Conservation (phyloP, 1,140 invertebrate genomes). For the Macrosteles quadrilineatus region DNA sequence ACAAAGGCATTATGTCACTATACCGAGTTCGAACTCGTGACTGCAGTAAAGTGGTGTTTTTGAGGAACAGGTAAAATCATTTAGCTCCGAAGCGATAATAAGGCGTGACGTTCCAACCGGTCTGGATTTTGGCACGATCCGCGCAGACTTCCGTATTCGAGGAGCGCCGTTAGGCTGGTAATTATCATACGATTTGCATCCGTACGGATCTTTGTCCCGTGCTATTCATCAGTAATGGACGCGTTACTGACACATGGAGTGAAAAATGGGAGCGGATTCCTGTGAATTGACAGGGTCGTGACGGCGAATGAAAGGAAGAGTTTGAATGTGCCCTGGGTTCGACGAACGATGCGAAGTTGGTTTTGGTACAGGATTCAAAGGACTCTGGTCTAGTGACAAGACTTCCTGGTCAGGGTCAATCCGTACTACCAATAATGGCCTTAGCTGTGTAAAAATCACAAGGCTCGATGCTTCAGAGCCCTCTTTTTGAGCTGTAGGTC, state of each 20-base stretch:
- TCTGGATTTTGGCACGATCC: too few relatives aligned
- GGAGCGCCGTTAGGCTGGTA: not conserved
- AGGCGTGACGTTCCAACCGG: not conserved
- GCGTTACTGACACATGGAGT: not conserved
- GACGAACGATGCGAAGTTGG: too few relatives aligned
- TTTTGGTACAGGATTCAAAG: too few relatives aligned
- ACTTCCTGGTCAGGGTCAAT: too few relatives aligned
- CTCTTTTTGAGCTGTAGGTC: too few relatives aligned
- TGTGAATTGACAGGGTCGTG: not conserved
- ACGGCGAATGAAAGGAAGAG: not conserved
- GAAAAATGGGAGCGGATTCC: constrained; percentile 14
- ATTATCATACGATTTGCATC: constrained; percentile 11
- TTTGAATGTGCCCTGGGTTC: too few relatives aligned
- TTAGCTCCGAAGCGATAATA: constrained; percentile 7
- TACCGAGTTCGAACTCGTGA: not conserved
- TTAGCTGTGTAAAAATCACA: too few relatives aligned
- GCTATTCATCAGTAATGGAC: not conserved
- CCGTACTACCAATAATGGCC: too few relatives aligned
- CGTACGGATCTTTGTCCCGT: not conserved
- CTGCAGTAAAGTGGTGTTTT: not conserved
- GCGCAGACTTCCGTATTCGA: too few relatives aligned
- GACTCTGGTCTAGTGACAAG: too few relatives aligned
- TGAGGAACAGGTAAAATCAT: constrained; percentile 19
- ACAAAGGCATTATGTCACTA: too few relatives aligned
- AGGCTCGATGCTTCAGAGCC: too few relatives aligned